phyloP scores from a whole-genome alignment of 92 coral and sea anemone species.

The Paramuricea clavata region DNA sequence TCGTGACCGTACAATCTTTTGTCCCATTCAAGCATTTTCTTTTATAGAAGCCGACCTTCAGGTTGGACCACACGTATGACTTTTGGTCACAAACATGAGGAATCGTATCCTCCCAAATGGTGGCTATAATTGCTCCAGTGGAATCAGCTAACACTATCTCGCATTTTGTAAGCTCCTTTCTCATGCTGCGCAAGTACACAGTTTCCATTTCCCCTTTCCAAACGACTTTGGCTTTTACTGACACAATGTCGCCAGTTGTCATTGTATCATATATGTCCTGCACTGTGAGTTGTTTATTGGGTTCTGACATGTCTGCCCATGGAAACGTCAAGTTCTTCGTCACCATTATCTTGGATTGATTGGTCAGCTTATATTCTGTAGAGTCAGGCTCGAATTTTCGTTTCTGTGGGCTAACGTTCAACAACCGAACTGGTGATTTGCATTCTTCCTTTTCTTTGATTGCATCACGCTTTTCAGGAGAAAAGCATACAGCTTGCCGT shows the following conservation, averaged over 20 bases:
- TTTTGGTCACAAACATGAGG: constrained; percentile 33
- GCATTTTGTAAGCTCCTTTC: constrained; percentile 53
- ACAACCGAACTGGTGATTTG: constrained; percentile 51
- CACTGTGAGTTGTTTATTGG: constrained; percentile 15
- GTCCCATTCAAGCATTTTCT: constrained; percentile 31
- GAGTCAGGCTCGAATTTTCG: constrained; percentile 46
- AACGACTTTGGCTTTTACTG: constrained; percentile 57
- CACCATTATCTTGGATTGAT: constrained; percentile 16
- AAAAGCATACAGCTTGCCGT: constrained; percentile 47
- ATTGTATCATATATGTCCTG: constrained; percentile 28
- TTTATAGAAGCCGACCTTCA: constrained; percentile 37
- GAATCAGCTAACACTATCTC: constrained; percentile 54
- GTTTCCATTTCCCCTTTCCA: constrained; percentile 32
- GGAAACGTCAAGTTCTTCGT: constrained; percentile 50
- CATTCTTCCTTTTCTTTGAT: constrained; percentile 44
- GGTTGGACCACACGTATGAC: constrained; percentile 25
- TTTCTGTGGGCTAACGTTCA: constrained; percentile 50
- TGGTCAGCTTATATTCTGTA: constrained; percentile 44
- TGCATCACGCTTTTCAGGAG: constrained; percentile 41
- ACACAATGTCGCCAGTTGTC: constrained; percentile 52
- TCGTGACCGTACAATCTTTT: constrained; percentile 10
- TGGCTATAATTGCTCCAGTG: constrained; percentile 40
- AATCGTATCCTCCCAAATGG: constrained; percentile 53
- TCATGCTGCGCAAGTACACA: constrained; percentile 34
- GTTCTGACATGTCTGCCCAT: constrained; percentile 29